Evolutionary conservation across 2,888 invertebrate genomes (phyloP).

Genomic region (Pyrocoelia pectoralis): DNA sequence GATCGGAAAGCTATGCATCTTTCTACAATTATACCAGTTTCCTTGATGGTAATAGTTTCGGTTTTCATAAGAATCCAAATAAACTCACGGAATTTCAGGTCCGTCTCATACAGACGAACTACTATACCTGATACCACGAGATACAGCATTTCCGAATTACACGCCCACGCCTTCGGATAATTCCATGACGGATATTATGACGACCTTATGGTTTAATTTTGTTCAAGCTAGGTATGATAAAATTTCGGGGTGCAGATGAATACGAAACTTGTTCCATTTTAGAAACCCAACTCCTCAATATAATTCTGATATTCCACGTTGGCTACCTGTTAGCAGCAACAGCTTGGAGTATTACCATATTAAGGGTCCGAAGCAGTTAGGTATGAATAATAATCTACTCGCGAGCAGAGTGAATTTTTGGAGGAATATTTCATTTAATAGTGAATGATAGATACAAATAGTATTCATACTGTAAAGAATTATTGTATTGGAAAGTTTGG

Average conservation of each 20-base stretch:
- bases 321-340: neutral
- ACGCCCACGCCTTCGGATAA: conserved; percentile 63
- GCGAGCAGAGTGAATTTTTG: neutral
- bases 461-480: too few relatives aligned
- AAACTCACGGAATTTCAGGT: too few relatives aligned
- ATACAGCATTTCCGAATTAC: neutral
- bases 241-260: neutral
- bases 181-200: conserved; percentile 67
- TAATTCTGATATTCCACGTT: neutral
- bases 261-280: neutral
- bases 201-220: conserved; percentile 78
- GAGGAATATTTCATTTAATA: neutral
- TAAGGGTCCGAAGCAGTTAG: neutral
- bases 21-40: neutral
- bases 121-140: neutral
- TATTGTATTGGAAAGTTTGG: too few relatives aligned
- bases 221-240: conserved; percentile 72
- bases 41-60: neutral
- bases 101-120: neutral
- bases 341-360: neutral
- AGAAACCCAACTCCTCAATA: neutral
- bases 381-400: neutral
- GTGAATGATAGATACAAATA: too few relatives aligned
- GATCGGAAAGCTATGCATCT: neutral
- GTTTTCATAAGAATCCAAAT: too few relatives aligned